Conservation (phyloP, 2,797 vertebrate genomes). For the Syncerus caffer region DNA sequence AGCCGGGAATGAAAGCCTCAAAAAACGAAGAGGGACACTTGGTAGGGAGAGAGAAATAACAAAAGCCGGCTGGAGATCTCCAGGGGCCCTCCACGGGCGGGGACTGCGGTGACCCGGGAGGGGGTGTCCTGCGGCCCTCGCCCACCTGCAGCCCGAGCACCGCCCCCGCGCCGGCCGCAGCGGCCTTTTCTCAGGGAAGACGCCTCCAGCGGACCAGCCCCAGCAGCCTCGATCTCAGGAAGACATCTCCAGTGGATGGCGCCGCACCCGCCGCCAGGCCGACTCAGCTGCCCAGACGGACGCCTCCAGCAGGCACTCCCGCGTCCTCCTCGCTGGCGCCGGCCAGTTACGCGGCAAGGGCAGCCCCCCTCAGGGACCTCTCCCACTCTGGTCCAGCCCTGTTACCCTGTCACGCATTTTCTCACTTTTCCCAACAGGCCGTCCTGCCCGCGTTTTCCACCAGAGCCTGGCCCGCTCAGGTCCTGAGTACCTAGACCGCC, state of each 20-base stretch:
- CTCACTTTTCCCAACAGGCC: not conserved
- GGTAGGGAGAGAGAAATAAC: not conserved
- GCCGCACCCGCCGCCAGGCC: not conserved
- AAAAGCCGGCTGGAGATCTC: not conserved
- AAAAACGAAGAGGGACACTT: not conserved
- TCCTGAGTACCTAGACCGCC: not conserved
- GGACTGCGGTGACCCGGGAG: not conserved
- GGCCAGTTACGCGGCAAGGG: rapidly evolving
- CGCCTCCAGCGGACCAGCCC: no score
- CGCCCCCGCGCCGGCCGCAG: rapidly evolving
- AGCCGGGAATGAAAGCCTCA: not conserved
- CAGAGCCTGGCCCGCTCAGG: not conserved
- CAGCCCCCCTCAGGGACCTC: not conserved
- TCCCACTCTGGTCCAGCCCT: rapidly evolving
- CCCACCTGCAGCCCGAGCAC: not conserved
- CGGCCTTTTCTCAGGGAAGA: not conserved
- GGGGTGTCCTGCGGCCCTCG: no score
- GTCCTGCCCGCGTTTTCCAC: not conserved
- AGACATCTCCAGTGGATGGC: not conserved
- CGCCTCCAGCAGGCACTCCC: not conserved
- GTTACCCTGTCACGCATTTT: not conserved
- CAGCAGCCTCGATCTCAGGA: not conserved
- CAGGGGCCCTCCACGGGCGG: rapidly evolving
- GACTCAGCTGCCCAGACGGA: rapidly evolving
- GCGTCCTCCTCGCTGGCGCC: not conserved